A percentile compares a stretch with the other conserved stretches of the same genome.
Conservation (phyloP, 2,888 invertebrate species). For the Molanna angustata region DNA sequence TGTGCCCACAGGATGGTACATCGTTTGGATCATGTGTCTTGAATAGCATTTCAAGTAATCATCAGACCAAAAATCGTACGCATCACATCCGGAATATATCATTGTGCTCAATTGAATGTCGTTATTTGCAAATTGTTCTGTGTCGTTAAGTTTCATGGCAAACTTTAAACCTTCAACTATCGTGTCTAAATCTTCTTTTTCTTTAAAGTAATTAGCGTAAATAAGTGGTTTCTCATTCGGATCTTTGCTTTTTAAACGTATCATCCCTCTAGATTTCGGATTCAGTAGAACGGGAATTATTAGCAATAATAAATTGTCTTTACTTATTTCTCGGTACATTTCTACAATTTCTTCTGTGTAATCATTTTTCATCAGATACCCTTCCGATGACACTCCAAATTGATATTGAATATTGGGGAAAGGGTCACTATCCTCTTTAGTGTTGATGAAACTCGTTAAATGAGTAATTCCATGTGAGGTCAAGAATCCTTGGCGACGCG, state of each 20-base stretch:
- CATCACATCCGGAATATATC: constrained; percentile 41
- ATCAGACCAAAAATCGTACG: constrained; percentile 40
- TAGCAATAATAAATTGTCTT: constrained; percentile 40
- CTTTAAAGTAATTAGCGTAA: constrained; percentile 60
- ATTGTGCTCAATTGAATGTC: constrained; percentile 41
- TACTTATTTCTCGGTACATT: constrained; percentile 38
- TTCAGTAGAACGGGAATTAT: constrained; percentile 43
- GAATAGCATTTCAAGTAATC: constrained; percentile 59
- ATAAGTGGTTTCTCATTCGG: constrained; percentile 60
- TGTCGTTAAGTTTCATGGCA: constrained; percentile 42
- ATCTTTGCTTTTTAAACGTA: constrained; percentile 54
- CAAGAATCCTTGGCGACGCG: constrained; percentile 49
- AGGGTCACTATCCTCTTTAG: constrained; percentile 40
- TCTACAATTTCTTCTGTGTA: constrained; percentile 39
- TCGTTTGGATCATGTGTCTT: constrained; percentile 51
- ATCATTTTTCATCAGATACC: too few relatives aligned
- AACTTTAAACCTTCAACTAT: constrained; percentile 45
- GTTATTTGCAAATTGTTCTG: constrained; percentile 42
- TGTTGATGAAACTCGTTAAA: constrained; percentile 52
- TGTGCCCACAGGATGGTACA: constrained; percentile 69
- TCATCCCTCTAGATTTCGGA: constrained; percentile 54
- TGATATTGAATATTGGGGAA: constrained; percentile 55
- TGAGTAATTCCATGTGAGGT: constrained; percentile 45
- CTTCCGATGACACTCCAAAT: too few relatives aligned
- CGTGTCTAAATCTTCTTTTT: constrained; percentile 53